phyloP scores from a whole-genome alignment of 2,113 vertebrate species.

The Hyla sarda region DNA sequence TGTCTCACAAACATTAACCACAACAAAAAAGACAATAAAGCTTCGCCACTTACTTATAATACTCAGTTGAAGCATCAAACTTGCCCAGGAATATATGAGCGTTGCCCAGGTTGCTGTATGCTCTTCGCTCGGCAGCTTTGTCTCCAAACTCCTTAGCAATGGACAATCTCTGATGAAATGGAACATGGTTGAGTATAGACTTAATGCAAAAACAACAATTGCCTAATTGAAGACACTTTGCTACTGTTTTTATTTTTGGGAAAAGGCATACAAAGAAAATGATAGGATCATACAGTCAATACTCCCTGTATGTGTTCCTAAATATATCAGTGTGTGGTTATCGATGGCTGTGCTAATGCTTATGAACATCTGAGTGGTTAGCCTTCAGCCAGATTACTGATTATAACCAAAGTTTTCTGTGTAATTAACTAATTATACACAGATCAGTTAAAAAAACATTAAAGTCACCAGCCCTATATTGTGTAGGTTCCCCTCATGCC shows the following conservation, averaged over 20 bases:
- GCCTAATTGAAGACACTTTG: too few species aligned
- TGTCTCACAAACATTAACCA: too few species aligned
- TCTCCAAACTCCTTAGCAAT: constrained; percentile 98
- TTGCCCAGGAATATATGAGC: constrained; percentile 93
- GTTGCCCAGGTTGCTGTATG: constrained; percentile 96
- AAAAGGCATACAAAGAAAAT: too few species aligned
- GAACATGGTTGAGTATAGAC: background rate
- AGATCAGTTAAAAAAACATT: too few species aligned
- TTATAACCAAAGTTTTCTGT: background rate
- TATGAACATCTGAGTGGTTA: background rate
- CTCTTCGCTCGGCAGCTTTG: constrained; percentile 90
- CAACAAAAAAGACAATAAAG: too few species aligned
- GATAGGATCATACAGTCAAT: background rate
- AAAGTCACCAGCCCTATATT: too few species aligned
- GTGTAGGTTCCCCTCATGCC: too few species aligned
- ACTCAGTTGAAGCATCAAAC: constrained; percentile 89
- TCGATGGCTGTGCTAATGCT: background rate
- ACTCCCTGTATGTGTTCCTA: background rate
- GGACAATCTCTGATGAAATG: constrained; percentile 84
- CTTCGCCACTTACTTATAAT: constrained; percentile 93
- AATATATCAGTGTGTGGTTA: too few species aligned
- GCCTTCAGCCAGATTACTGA: too few species aligned
- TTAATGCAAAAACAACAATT: background rate
- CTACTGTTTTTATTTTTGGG: background rate
- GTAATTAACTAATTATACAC: too few species aligned